Evolutionary conservation across 1,140 invertebrate genomes (phyloP), one percentile per base, ranked within the genome.

Genomic region (Platorchestia sp.): DNA sequence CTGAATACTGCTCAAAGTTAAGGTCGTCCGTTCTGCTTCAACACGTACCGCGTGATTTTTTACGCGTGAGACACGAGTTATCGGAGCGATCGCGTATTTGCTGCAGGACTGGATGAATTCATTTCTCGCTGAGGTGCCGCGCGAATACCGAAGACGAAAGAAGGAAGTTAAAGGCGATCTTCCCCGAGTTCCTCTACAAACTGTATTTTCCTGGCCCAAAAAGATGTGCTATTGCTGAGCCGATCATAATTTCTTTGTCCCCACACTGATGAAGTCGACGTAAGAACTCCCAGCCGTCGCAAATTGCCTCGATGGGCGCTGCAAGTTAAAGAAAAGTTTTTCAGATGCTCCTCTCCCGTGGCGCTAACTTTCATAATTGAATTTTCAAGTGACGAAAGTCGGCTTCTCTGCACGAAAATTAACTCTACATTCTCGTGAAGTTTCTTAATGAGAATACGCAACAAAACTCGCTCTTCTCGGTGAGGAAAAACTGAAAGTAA

Each of bases 381-480:
- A 89, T 89, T 89, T 89, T 89, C 87, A 89, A 89, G 87, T 89
- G 87, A 89, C 87, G 41, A 89, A 89, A 89, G 87, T 89, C 87
- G 87, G 42, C 87, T 89, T 89, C 7, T 89, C 43, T 36, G 3
- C 27, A 42, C 27, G 87, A 89, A 89, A 89, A 89, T 89, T 89
- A 89, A 89, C 87, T 89, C 87, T 41, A 42, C 87, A 41, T 89
- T 89, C 10, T 41, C 87, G 42, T 10, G 87, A 89, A 41, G n/a
- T 89, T 89, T 0, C 42, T 42, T 42, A 44, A 89, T 44, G 87
- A 89, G 43, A 3, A 89, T 41, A 42, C 87, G 87, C 43, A 89
- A 27, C 87, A 44, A 89, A 44, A 89, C 41, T 41, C 87, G 27
- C 41, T 89, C 87, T 42, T 43, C n/a, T 89, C 53, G 36, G 41